A percentile compares a stretch with the other conserved stretches of the same genome.
Conservation (phyloP, 64 coral and sea anemone genomes). For the Exaiptasia diaphana region DNA sequence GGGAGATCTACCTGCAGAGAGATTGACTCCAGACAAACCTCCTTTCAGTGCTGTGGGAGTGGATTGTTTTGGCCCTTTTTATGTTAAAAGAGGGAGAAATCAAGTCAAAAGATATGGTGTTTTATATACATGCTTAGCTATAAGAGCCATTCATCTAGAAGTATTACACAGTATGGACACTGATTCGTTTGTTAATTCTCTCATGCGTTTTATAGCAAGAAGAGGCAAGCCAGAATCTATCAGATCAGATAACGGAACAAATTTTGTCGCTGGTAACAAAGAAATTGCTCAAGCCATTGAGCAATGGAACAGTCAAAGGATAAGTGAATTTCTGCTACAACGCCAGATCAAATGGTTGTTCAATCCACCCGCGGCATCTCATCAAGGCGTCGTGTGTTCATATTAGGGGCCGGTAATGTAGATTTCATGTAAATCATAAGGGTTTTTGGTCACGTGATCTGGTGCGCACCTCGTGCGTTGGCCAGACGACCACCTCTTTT, state of each 20-base stretch:
- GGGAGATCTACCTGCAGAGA: constrained; percentile 25
- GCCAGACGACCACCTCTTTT: no score
- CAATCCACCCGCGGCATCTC: constrained; percentile 40
- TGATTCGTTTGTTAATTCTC: constrained; percentile 19
- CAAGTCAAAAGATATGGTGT: constrained; percentile 31
- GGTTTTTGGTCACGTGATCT: no score
- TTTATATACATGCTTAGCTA: constrained; percentile 13
- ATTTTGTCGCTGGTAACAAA: constrained; percentile 5
- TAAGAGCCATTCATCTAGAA: constrained; percentile 46
- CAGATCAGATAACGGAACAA: constrained; percentile 26
- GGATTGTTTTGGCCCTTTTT: constrained; percentile 39
- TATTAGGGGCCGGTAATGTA: no score
- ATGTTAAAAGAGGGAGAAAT: constrained; percentile 23
- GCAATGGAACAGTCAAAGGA: not conserved
- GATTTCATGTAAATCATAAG: no score
- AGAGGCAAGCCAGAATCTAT: constrained; percentile 12
- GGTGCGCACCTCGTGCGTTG: no score
- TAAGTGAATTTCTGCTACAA: constrained; percentile 7
- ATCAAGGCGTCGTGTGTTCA: constrained; percentile 10
- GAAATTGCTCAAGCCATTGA: constrained; percentile 13
- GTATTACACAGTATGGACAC: constrained; percentile 29
- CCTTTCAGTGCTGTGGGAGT: constrained; percentile 15
- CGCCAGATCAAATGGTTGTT: not conserved
- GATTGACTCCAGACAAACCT: constrained; percentile 8
- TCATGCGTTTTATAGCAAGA: constrained; percentile 22